Evolutionary conservation across 64 coral and sea anemone genomes (phyloP).

Genomic region (Cladopsammia gracilis): DNA sequence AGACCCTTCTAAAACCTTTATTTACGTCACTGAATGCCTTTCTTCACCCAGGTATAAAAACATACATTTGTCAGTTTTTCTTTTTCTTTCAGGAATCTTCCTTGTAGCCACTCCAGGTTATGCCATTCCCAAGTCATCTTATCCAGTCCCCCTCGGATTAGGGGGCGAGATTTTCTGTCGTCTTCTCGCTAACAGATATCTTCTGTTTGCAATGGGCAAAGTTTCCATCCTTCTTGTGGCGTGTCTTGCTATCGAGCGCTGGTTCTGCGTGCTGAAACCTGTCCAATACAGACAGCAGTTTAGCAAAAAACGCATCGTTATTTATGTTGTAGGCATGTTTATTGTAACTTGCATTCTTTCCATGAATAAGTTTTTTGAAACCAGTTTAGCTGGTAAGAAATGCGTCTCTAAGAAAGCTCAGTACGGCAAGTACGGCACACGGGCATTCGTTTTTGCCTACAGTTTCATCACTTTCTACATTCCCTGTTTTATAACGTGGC

Average conservation of each 20-base stretch:
- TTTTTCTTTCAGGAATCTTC: conserved; percentile 19
- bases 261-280: conserved; percentile 47
- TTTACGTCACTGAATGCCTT: too few relatives aligned
- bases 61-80: neutral
- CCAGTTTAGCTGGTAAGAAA: neutral
- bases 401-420: neutral
- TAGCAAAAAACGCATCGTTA: conserved; percentile 1
- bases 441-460: neutral
- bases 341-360: conserved; percentile 32
- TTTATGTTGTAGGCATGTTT: conserved; percentile 25
- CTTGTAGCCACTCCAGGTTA: conserved; percentile 38
- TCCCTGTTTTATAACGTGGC: conserved; percentile 56
- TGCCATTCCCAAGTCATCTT: neutral
- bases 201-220: conserved; percentile 66
- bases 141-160: conserved; percentile 41
- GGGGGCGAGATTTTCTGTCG: conserved; percentile 62
- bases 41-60: too few relatives aligned
- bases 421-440: neutral
- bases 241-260: conserved; percentile 68
- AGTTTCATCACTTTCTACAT: conserved; percentile 24
- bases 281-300: conserved; percentile 47
- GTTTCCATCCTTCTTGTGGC: conserved; percentile 52
- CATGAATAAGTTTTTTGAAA: conserved; percentile 58
- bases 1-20: too few relatives aligned
- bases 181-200: conserved; percentile 29